Base-by-base conservation (phyloP, 1,140 invertebrate species). In the Oncopeltus fasciatus region DNA sequence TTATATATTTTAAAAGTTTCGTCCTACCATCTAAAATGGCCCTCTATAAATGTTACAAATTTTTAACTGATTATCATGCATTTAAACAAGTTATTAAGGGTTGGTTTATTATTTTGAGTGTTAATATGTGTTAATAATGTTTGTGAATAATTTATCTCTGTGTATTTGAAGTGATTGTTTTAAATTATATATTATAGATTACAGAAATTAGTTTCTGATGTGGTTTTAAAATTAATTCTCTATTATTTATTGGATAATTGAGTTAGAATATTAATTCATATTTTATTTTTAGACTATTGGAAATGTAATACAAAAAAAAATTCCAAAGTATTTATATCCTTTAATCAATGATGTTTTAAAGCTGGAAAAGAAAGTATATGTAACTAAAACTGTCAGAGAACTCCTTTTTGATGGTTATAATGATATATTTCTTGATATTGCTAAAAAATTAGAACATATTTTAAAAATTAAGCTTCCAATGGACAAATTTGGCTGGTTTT, bases 401-500 rank as follows among this genome's bases (percentile, higher is more conserved):
- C 51, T 64, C 16, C 24, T 64, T 8, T 64, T 64, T 33, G 16
- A 56, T 9, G 63, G 63, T 33, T 64, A 60, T 57, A 14, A 59
- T 27, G 63, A 64, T 51, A 26, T 26, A 4, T 64, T 64, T 57
- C 46, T 64, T 18, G 56, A 33, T 24, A 31, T 64, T 53, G 43
- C 33, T 2, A 43, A 60, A 16, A 56, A 60, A 16, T 51, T 64
- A 11, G 31, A 60, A 44, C 16, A 12, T 0, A 56, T 64, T 38
- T 47, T 51, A 28, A 49, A 64, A 57, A 53, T 77, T 1, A 76
- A 81, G 1, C 51, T 67, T 12, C 81, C 85, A 1, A 79, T 80
- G 0, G 81, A 81, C 69, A 80, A 77, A 68, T 89, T 90, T 71
- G 88, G 85, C 28, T 84, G 87, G 79, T 89, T 90, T 74, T 89